A percentile compares a stretch with the other conserved stretches of the same genome.
phyloP scores from a whole-genome alignment of 1,140 invertebrate species.

The Pissodes strobi region DNA sequence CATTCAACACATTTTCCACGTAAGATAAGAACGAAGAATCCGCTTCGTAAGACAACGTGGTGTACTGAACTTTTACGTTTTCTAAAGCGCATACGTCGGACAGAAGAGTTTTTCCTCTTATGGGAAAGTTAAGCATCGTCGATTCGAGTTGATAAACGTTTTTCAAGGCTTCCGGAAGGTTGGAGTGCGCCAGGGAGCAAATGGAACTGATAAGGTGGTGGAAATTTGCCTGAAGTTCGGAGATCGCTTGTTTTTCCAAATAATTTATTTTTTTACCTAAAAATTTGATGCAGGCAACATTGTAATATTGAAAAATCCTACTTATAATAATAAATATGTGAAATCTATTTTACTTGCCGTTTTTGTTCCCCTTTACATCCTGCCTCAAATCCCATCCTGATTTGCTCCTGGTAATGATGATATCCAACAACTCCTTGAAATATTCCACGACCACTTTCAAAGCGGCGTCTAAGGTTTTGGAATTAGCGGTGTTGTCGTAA shows the following conservation, averaged over 20 bases:
- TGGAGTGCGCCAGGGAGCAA: conserved; percentile 31
- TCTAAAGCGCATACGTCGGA: conserved; percentile 21
- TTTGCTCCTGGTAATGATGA: conserved; percentile 35
- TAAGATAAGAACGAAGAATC: conserved; percentile 14
- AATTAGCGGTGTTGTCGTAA: conserved; percentile 28
- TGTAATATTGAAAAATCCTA: neutral
- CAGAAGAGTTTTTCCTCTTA: conserved; percentile 39
- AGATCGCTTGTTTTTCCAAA: conserved; percentile 32
- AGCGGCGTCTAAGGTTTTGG: conserved; percentile 29
- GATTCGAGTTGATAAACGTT: conserved; percentile 40
- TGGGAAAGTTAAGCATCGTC: conserved; percentile 37
- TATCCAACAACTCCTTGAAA: conserved; percentile 33
- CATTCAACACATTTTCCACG: conserved; percentile 33
- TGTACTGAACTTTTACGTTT: conserved; percentile 25
- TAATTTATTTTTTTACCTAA: conserved; percentile 2
- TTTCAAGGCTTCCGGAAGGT: conserved; percentile 27
- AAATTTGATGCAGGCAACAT: too few species aligned
- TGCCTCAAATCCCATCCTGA: neutral
- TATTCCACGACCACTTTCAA: conserved; percentile 27
- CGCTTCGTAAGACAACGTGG: neutral
- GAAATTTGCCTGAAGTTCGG: conserved; percentile 37
- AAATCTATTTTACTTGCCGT: neutral
- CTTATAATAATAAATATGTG: neutral
- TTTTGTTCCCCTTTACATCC: neutral
- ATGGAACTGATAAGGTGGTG: conserved; percentile 33